Evolutionary conservation across 2,113 vertebrate genomes (phyloP), one percentile per base, ranked within the genome.

Genomic region (Arizona elegans): DNA sequence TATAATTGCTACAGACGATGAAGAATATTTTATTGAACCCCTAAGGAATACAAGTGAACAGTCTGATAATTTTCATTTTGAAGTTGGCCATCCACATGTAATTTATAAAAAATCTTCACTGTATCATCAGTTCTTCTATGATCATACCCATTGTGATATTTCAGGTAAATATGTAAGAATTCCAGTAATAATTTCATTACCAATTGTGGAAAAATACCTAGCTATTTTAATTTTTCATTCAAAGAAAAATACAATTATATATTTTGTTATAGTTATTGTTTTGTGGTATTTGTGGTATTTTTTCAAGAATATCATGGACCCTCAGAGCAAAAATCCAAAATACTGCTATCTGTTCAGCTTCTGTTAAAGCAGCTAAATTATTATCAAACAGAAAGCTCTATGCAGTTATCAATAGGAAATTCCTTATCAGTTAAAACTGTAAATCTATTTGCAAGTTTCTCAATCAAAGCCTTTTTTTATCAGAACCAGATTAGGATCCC

Each of bases 11-110:
- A 99, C 99, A 96, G 99, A 99, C 98, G 99, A 99, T 96, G 99
- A 99, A 94, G 99, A 99, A 93, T 99, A 99, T 98, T 98, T 99
- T 98, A 99, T 99, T 98, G 99, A 99, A 97, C 99, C 99, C 97
- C 98, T 99, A 98, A 98, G 98, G 97, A 99, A 99, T 96, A 97
- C 98, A 97, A 98, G 98, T 97, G 97, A 98, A 97, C 97, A 98
- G 97, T 98, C 98, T 96, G 98, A 97, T 96, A 97, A 98, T 95
- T 98, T 98, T 97, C 98, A 95, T 97, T 98, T 98, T 93, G 98
- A 98, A 96, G 98, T 98, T 93, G 99, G 98, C 95, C 99, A 99
- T 97, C 98, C 98, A 97, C 99, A 99, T 97, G 98, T 99, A 98
- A 99, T 99, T 98, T 99, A 99, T 98, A 99, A 99, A 98, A 99